Base-by-base conservation (phyloP, 2,888 invertebrate genomes). In the Platypus cylindrus region DNA sequence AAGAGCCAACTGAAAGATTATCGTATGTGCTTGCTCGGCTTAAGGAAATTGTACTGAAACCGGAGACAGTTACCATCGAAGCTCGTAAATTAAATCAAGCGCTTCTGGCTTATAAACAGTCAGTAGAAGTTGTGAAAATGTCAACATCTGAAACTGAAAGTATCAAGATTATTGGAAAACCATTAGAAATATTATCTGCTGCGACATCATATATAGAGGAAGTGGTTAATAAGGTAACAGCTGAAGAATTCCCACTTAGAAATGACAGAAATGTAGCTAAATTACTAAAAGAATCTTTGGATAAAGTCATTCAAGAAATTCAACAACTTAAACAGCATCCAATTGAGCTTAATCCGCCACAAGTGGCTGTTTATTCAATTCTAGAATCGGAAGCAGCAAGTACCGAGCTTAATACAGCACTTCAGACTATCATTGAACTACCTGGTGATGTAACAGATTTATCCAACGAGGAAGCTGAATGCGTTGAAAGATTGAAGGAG, bases 1-100 rank as follows among this genome's bases (percentile, higher is more conserved):
- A 29, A 29, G 24, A 44, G 24, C 48, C 48, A 11, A 30, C 50
- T 18, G 38, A 45, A 38, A 44, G 44, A 36, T 30, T 52, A 17
- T 32, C 42, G 25, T 38, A 37, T n/a, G 14, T 47, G 2, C 35
- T 48, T 18, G 40, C 44, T 22, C 38, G 43, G 25, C 44, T 42
- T 11, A 41, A 41, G 28, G 37, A 44, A 12, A 24, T 28, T 12
- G 24, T 44, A 11, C 24, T 34, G 14, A 45, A 41, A 37, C 44
- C 45, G 17, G 37, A 43, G 30, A 15, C 35, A 18, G 9, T 30
- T 5, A 32, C 38, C 34, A 2, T 32, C 18, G 20, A 37, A 12
- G 18, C 36, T 17, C 34, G 38, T 5, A 32, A 40, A 35, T 9
- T 45, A 14, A 28, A 41, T 14, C 28, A 41, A 3, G 43, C 41